These are phyloP conservation scores for Lerista edwardsae DNA, from an alignment of 2,797 vertebrate genomes.

Conservation along the genomic window DNA sequence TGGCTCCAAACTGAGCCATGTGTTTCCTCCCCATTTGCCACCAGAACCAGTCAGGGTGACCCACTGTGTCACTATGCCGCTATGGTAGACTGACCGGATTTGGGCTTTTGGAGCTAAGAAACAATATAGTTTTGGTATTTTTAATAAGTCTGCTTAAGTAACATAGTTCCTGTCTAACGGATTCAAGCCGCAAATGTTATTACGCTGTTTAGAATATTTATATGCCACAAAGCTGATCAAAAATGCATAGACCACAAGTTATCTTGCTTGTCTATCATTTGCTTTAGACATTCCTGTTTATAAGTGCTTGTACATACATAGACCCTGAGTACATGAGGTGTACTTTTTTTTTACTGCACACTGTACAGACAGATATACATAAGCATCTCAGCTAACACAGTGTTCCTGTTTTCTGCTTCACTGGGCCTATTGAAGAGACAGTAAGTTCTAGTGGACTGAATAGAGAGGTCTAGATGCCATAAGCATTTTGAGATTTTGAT, in stretches of 20 bases:
- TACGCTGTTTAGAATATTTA: constrained; percentile 18
- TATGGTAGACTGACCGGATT: constrained; percentile 16
- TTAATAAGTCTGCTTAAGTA: neutral
- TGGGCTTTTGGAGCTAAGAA: neutral
- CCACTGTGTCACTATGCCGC: too few species aligned
- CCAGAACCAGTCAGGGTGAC: too few species aligned
- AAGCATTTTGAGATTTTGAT: neutral
- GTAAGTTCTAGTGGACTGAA: neutral
- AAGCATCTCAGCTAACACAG: rapidly evolving
- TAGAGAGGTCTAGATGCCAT: neutral
- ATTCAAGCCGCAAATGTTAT: neutral
- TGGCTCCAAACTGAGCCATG: too few species aligned
- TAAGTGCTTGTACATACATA: neutral
- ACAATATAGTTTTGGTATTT: constrained; percentile 14
- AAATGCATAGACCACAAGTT: neutral
- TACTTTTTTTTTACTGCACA: neutral
- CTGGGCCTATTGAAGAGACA: rapidly evolving
- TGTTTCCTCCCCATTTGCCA: too few species aligned
- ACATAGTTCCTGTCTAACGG: neutral
- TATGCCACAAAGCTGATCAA: neutral
- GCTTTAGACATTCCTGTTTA: neutral
- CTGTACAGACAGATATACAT: neutral
- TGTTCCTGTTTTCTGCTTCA: neutral
- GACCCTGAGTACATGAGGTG: neutral
- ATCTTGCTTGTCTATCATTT: rapidly evolving